These are phyloP conservation scores for Furcifer pardalis DNA, from an alignment of 2,797 vertebrate species.

Conservation along the genomic window DNA sequence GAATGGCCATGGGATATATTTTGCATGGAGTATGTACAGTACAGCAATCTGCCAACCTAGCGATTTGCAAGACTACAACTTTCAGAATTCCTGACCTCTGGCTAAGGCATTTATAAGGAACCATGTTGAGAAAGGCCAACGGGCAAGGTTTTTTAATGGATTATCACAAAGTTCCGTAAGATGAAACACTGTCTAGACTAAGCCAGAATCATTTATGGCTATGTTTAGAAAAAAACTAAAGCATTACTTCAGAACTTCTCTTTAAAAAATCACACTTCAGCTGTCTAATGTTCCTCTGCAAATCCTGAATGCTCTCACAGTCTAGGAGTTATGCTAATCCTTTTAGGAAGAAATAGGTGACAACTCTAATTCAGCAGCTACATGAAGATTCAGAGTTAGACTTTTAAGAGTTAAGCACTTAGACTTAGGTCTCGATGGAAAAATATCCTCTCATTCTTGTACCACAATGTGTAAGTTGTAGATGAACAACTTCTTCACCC, in stretches of 20 bases:
- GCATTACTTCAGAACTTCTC: neutral
- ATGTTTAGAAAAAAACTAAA: neutral
- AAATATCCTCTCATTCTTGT: neutral
- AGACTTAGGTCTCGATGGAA: neutral
- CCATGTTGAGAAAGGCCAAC: neutral
- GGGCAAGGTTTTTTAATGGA: neutral
- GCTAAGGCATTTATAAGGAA: neutral
- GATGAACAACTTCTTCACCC: neutral
- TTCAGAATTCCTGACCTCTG: neutral
- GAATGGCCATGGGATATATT: no score
- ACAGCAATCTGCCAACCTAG: neutral
- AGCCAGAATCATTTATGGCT: neutral
- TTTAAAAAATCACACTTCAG: neutral
- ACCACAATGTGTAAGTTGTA: neutral
- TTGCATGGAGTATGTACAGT: neutral
- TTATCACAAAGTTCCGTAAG: neutral
- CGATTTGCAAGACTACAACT: neutral
- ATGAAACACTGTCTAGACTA: neutral
- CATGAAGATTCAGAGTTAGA: no score
- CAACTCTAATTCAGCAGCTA: no score
- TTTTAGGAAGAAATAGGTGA: no score
- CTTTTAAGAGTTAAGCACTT: no score
- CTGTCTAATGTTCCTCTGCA: neutral
- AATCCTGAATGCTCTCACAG: neutral
- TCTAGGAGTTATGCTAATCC: neutral